These are phyloP conservation scores for Tetramorium parvispinum DNA, from an alignment of 1,140 invertebrate species.

Conservation along the genomic window DNA sequence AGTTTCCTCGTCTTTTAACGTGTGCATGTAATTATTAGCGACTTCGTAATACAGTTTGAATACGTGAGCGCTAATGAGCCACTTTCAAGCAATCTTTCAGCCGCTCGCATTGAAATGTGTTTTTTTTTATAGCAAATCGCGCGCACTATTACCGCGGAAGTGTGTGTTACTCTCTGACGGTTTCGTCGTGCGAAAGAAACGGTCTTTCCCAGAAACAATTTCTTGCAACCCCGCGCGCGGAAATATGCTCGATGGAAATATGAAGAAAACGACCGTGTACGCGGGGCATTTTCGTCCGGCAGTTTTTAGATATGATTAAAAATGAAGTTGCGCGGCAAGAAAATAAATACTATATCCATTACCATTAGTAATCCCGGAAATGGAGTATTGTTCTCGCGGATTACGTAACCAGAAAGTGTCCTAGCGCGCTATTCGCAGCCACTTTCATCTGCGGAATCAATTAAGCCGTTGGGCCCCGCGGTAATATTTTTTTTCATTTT, in stretches of 20 bases:
- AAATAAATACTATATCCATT: slow-evolving; percentile 57
- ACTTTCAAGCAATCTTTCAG: slow-evolving; percentile 13
- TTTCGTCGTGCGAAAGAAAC: slow-evolving; percentile 35
- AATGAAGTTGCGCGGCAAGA: slow-evolving; percentile 40
- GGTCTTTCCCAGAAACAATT: slow-evolving; percentile 31
- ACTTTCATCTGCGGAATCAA: slow-evolving; percentile 9
- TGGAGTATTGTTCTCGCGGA: slow-evolving; percentile 23
- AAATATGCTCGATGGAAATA: slow-evolving; percentile 12
- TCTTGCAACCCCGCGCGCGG: slow-evolving; percentile 11
- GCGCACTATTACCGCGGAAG: slow-evolving; percentile 12
- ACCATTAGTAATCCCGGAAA: slow-evolving; percentile 54
- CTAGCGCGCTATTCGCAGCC: neutral
- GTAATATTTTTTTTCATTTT: neutral
- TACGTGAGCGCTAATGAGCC: slow-evolving; percentile 30
- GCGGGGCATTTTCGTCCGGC: slow-evolving; percentile 23
- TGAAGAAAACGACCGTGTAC: slow-evolving; percentile 14
- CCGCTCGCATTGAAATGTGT: slow-evolving; percentile 34
- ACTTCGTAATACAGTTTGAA: neutral
- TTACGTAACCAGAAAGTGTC: neutral
- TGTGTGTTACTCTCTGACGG: slow-evolving; percentile 1
- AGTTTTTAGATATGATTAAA: slow-evolving; percentile 55
- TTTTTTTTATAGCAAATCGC: slow-evolving; percentile 17
- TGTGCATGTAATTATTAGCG: slow-evolving; percentile 18
- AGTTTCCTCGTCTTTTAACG: slow-evolving; percentile 4
- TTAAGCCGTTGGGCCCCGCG: neutral